Base-by-base conservation (phyloP, 2,888 invertebrate species). In the Malthinus seriepunctatus region DNA sequence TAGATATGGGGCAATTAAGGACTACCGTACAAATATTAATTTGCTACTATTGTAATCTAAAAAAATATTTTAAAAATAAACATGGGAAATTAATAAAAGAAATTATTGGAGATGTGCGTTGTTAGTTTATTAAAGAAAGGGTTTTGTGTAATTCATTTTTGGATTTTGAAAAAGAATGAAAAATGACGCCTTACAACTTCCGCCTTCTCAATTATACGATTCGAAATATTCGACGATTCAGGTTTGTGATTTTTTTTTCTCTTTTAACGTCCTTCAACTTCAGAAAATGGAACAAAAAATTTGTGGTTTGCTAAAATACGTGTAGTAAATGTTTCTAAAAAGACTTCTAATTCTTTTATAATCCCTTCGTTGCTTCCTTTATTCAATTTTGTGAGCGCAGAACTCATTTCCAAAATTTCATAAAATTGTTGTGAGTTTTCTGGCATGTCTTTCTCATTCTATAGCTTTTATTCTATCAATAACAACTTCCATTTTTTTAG, bases 191-290 rank as follows among this genome's bases (percentile, higher is more conserved):
- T 12, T 54, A 8, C 51, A 60, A 3, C 38, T 67, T 46, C 67
- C 67, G 7, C 44, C 60, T n/a, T 63, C 65, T 8, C 63, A 68
- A 32, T 53, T 69, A 6, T 69, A 66, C 48, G 62, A 64, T 2
- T 63, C 67, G 4, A 66, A 65, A 57, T 66, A 62, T 53, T 33
- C 60, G 7, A 60, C 60, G 6, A 45, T 64, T 48, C 66, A 69
- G 69, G 69, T 69, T 50, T 15, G 44, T 46, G 15, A 3, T 7
- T 23, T 34, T 42, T 23, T 46, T 39, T 51, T 57, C 23, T 23
- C 23, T 23, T 23, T 23, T 5, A 5, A 5, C 3, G 23, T 23
- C 23, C 9, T 12, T 33, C 11, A 14, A 11, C 3, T 32, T 37
- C 9, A 23, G 23, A 44, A 44, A 44, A 44, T 15, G n/a, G 2